Percentiles rank a stretch among this genome's conserved stretches.
phyloP scores from a whole-genome alignment of 2,888 invertebrate genomes.

The Lomographa bimaculata region DNA sequence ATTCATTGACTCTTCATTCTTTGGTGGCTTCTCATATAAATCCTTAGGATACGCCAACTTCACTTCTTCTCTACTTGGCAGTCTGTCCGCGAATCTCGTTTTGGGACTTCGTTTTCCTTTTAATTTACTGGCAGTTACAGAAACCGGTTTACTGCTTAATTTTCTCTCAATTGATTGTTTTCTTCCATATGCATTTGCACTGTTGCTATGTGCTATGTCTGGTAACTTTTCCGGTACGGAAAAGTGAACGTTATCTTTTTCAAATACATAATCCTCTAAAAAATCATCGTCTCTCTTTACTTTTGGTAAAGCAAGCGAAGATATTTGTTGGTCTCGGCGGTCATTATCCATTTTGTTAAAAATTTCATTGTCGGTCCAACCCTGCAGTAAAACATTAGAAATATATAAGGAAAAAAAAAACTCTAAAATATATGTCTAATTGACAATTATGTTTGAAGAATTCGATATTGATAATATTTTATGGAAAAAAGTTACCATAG shows the following conservation, averaged over 20 bases:
- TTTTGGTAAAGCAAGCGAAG: constrained; percentile 77
- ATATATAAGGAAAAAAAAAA: neutral
- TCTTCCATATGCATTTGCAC: constrained; percentile 35
- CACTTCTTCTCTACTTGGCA: constrained; percentile 61
- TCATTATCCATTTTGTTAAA: constrained; percentile 64
- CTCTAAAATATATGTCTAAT: no score
- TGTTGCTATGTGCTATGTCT: constrained; percentile 49
- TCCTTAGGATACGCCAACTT: constrained; percentile 51
- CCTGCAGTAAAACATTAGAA: constrained; percentile 42
- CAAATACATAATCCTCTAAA: constrained; percentile 35
- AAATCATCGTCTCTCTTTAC: constrained; percentile 76
- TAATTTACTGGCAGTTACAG: constrained; percentile 13
- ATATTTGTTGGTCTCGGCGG: constrained; percentile 52
- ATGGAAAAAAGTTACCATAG: constrained; percentile 89
- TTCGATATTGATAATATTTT: no score
- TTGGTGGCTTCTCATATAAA: constrained; percentile 37
- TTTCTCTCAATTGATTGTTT: constrained; percentile 7
- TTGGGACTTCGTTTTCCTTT: constrained; percentile 50
- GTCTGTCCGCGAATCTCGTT: constrained; percentile 59
- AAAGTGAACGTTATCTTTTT: constrained; percentile 50
- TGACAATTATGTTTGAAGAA: no score
- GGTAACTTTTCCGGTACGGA: constrained; percentile 57
- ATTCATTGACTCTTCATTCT: constrained; percentile 25
- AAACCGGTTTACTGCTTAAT: constrained; percentile 7
- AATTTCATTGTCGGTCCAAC: constrained; percentile 75